These are phyloP conservation scores for Andrena fulva DNA, from an alignment of 2,888 invertebrate species.

Conservation along the genomic window DNA sequence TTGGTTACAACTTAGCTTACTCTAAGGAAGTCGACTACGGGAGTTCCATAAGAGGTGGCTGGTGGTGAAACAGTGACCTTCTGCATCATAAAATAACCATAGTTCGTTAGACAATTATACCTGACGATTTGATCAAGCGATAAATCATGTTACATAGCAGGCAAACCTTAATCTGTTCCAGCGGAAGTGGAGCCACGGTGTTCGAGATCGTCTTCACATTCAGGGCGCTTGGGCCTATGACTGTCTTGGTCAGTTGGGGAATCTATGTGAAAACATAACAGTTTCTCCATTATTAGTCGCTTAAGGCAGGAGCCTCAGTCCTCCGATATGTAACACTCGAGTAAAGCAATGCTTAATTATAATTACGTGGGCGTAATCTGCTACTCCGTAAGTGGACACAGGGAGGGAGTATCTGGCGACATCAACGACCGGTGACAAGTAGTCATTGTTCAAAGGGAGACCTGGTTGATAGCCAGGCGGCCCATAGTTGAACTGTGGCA, in stretches of 20 bases:
- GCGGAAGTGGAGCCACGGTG: conserved; percentile 47
- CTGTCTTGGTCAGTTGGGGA: neutral
- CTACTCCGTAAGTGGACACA: conserved; percentile 37
- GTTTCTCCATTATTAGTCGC: neutral
- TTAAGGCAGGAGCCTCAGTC: neutral
- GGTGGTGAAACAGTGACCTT: conserved; percentile 24
- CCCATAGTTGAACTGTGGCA: conserved; percentile 63
- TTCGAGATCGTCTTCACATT: conserved; percentile 28
- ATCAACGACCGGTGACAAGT: conserved; percentile 33
- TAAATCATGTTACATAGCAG: neutral
- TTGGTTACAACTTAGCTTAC: conserved; percentile 17
- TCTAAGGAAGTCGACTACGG: conserved; percentile 27
- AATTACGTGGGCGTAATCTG: conserved; percentile 43
- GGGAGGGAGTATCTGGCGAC: neutral
- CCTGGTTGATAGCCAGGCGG: conserved; percentile 70
- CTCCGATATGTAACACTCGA: no score
- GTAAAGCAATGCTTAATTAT: no score
- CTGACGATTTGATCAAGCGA: neutral
- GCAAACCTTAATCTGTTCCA: conserved; percentile 21
- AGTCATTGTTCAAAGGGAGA: conserved; percentile 34
- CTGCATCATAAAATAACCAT: conserved; percentile 13
- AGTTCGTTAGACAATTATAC: neutral
- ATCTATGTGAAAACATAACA: neutral
- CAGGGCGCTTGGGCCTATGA: neutral
- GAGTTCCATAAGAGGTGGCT: conserved; percentile 66